These are phyloP conservation scores for Adineta ricciae DNA, from an alignment of 2,888 invertebrate genomes.

Conservation along the genomic window DNA sequence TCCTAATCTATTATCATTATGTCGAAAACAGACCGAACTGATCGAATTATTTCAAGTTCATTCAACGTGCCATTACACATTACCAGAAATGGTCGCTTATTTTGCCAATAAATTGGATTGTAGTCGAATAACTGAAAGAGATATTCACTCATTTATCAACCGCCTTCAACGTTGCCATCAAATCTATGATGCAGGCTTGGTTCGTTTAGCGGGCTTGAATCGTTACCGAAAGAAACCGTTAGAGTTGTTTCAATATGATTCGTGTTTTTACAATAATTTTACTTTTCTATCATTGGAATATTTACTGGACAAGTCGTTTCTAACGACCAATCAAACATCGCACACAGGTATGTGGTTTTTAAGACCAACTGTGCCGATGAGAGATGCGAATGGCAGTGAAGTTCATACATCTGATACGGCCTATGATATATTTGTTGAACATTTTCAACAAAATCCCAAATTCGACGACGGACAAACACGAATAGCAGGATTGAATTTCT, in stretches of 20 bases:
- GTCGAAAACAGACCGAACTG: slow-evolving; percentile 21
- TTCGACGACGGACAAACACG: slow-evolving; percentile 13
- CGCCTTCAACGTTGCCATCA: not conserved
- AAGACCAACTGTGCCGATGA: not conserved
- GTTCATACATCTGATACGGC: not conserved
- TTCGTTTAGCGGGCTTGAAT: not conserved
- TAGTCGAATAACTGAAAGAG: not conserved
- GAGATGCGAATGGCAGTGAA: not conserved
- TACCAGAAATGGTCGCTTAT: slow-evolving; percentile 24
- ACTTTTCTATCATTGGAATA: not conserved
- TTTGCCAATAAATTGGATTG: slow-evolving; percentile 25
- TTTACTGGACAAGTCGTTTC: not conserved
- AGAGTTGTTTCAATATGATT: not conserved
- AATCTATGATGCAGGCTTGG: slow-evolving; percentile 12
- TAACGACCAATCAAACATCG: not conserved
- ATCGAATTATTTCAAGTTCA: not conserved
- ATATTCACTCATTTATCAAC: not conserved
- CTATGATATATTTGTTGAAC: not conserved
- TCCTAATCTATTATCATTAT: slow-evolving; percentile 24
- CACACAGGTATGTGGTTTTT: not conserved
- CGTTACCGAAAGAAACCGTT: not conserved
- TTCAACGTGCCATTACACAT: slow-evolving; percentile 22
- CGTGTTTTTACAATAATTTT: not conserved
- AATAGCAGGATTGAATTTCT: slow-evolving; percentile 24
- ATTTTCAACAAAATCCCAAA: not conserved